These are phyloP conservation scores for Nyctibius bracteatus DNA, from an alignment of 2,113 vertebrate species.

Conservation along the genomic window DNA sequence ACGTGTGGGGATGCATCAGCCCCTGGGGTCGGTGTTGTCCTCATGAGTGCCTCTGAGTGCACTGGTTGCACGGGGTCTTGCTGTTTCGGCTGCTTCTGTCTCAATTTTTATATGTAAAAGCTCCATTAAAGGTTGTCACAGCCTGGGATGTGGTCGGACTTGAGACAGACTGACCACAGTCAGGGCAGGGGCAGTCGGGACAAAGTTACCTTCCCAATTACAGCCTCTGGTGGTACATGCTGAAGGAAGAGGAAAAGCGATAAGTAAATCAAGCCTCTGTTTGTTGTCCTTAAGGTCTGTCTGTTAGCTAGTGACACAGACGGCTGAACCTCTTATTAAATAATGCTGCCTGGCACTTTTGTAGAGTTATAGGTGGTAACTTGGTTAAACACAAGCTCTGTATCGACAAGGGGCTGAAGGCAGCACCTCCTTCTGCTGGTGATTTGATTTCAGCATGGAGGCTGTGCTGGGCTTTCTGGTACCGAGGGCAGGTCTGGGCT, in stretches of 20 bases:
- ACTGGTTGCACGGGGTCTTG: rapidly evolving
- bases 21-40: not conserved
- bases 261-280: not conserved
- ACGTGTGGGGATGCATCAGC: rapidly evolving
- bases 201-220: not conserved
- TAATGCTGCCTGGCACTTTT: not conserved
- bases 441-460: not conserved
- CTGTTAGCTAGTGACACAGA: not conserved
- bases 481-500: not conserved
- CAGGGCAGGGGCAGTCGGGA: not conserved
- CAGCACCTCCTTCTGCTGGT: not conserved
- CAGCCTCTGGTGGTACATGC: not conserved
- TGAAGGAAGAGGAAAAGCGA: not conserved
- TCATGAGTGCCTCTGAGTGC: rapidly evolving
- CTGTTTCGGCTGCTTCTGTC: not conserved
- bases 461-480: not conserved
- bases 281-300: not conserved
- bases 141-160: not conserved
- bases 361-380: not conserved
- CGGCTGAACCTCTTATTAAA: not conserved
- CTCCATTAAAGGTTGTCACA: not conserved
- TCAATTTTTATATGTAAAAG: not conserved
- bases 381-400: not conserved
- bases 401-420: not conserved
- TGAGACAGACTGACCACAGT: not conserved